phyloP scores from a whole-genome alignment of 2,113 vertebrate genomes.

The Saguinus imperator region DNA sequence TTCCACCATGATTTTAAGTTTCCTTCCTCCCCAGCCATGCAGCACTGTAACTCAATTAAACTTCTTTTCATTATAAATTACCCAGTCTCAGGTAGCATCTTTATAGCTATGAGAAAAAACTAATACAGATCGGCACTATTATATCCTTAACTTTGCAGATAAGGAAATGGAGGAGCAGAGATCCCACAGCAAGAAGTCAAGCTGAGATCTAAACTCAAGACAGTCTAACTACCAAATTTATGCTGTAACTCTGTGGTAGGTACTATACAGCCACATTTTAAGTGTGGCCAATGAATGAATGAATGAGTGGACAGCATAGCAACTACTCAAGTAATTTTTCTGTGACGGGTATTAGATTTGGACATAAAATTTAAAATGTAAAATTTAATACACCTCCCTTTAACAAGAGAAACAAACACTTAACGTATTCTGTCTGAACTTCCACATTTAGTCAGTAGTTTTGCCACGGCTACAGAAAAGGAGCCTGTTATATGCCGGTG shows the following conservation, averaged over 20 bases:
- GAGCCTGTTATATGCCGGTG: neutral
- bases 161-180: neutral
- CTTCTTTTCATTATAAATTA: too few species aligned
- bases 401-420: neutral
- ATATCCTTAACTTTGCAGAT: neutral
- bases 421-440: neutral
- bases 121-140: neutral
- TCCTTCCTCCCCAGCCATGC: too few species aligned
- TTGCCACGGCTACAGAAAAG: neutral
- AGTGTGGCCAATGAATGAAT: neutral
- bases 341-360: neutral
- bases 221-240: neutral
- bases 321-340: neutral
- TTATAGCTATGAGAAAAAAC: too few species aligned
- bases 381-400: neutral
- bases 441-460: neutral
- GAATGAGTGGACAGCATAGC: neutral
- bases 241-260: neutral
- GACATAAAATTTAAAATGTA: neutral
- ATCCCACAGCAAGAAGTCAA: neutral
- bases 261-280: neutral
- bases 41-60: too few species aligned
- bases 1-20: too few species aligned
- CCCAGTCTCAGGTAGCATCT: too few species aligned
- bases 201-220: neutral